Evolutionary conservation across 2,113 vertebrate species (phyloP).

Genomic region (Rynchops niger): DNA sequence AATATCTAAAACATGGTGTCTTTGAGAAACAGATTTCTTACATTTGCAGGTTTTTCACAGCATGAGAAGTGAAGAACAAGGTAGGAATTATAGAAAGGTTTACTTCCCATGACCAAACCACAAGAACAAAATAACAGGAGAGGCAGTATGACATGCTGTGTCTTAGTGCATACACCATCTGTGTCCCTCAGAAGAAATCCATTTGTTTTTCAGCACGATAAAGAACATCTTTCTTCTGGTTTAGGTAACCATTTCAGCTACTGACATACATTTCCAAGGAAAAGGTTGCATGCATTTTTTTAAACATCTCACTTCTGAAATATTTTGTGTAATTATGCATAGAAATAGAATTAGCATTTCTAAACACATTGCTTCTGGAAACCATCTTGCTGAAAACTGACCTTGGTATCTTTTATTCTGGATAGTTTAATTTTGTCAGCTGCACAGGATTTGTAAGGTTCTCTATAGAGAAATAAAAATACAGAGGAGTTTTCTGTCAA

Average conservation of each 20-base stretch:
- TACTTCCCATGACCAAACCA: not conserved
- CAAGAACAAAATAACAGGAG: not conserved
- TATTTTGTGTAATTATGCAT: not conserved
- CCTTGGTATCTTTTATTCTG: not conserved
- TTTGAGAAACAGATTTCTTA: not conserved
- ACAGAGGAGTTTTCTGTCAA: not conserved
- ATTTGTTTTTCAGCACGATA: not conserved
- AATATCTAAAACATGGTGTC: not conserved
- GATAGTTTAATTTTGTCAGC: not conserved
- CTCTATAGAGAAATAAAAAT: not conserved
- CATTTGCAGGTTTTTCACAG: not conserved
- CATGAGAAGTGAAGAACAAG: not conserved
- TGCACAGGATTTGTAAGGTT: not conserved
- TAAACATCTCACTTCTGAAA: slow-evolving; percentile 23
- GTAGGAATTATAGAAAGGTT: not conserved
- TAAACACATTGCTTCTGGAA: not conserved
- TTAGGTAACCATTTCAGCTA: slow-evolving; percentile 29
- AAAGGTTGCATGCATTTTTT: slow-evolving; percentile 30
- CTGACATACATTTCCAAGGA: slow-evolving; percentile 11
- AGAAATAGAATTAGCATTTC: not conserved
- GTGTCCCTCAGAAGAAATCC: not conserved
- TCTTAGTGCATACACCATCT: not conserved
- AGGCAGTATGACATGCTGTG: not conserved
- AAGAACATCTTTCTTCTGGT: slow-evolving; percentile 46
- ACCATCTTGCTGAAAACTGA: not conserved